These are phyloP conservation scores for Myzus persicae DNA, from an alignment of 1,140 invertebrate species.

Conservation along the genomic window DNA sequence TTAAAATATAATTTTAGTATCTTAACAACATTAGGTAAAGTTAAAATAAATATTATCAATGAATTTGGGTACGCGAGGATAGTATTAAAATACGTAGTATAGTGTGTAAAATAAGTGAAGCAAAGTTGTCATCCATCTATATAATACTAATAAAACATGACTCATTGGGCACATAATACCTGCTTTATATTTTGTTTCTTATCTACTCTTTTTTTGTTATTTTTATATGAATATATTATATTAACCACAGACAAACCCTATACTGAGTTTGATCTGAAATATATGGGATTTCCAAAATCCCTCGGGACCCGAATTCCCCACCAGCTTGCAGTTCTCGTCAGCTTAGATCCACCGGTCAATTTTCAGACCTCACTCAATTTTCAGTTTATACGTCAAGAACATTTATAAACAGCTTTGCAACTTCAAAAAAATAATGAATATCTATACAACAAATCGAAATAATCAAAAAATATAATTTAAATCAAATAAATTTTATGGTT, in stretches of 20 bases:
- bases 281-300: conserved; percentile 1
- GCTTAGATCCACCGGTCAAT: background rate
- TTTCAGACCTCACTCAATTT: background rate
- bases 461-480: background rate
- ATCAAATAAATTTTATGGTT: background rate
- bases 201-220: background rate
- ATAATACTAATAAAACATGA: background rate
- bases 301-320: background rate
- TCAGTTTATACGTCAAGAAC: background rate
- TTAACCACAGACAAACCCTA: background rate
- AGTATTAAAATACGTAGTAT: background rate
- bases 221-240: conserved; percentile 19
- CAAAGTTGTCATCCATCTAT: background rate
- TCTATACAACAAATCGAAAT: background rate
- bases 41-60: background rate
- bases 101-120: background rate
- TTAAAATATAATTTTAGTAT: background rate
- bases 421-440: background rate
- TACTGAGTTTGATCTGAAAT: background rate
- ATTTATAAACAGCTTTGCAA: background rate
- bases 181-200: background rate
- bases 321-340: background rate
- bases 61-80: background rate
- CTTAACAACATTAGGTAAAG: background rate
- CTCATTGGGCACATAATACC: background rate